Conservation (phyloP, 2,888 invertebrate genomes). For the Apodemia mormo region DNA sequence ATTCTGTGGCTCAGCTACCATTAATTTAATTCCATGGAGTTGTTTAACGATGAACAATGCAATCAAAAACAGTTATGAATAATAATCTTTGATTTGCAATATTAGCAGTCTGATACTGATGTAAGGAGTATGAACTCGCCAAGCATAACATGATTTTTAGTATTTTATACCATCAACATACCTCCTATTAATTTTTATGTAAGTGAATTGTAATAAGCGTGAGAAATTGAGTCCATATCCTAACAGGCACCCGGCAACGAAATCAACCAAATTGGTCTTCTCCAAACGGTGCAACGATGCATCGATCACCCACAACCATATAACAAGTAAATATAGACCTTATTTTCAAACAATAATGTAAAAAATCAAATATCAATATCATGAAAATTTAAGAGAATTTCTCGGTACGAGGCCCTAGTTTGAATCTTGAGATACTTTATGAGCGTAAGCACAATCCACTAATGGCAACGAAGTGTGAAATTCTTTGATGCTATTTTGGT, state of each 20-base stretch:
- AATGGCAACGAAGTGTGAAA: conserved; percentile 33
- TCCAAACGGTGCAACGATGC: conserved; percentile 44
- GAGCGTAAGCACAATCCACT: conserved; percentile 42
- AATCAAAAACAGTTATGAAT: too few relatives aligned
- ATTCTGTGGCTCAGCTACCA: too few relatives aligned
- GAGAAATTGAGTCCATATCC: conserved; percentile 33
- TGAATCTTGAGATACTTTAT: conserved; percentile 60
- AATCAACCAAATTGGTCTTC: conserved; percentile 64
- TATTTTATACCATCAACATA: too few relatives aligned
- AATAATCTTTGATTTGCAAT: too few relatives aligned
- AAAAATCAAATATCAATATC: conserved; percentile 39
- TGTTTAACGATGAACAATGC: too few relatives aligned
- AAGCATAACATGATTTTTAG: too few relatives aligned
- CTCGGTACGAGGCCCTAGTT: conserved; percentile 53
- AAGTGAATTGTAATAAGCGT: conserved; percentile 41
- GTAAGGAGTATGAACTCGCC: too few relatives aligned
- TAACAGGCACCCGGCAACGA: conserved; percentile 49
- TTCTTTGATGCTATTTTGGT: conserved; percentile 30
- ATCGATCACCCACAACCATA: conserved; percentile 25
- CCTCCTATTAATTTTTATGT: background rate
- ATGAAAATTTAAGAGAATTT: conserved; percentile 54
- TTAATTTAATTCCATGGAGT: too few relatives aligned
- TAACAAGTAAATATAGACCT: conserved; percentile 35
- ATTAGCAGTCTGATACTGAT: too few relatives aligned
- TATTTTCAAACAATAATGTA: conserved; percentile 37